A percentile compares a stretch with the other conserved stretches of the same genome.
These are phyloP conservation scores for Callithrix jacchus DNA, from an alignment of 2,113 vertebrate genomes.

Conservation along the genomic window DNA sequence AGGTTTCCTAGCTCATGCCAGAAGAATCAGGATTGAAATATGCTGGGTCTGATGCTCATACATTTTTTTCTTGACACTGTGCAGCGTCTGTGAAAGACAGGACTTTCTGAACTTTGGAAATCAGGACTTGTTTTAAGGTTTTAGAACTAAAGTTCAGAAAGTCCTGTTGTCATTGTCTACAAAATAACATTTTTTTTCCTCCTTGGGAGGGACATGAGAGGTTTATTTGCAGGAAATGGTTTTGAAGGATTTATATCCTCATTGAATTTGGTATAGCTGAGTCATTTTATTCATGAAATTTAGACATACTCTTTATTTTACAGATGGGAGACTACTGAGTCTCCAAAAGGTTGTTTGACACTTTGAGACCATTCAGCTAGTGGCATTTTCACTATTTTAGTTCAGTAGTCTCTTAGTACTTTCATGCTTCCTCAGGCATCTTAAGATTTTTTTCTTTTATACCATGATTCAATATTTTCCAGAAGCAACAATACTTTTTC, in stretches of 20 bases:
- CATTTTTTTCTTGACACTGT: not conserved
- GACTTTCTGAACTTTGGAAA: not conserved
- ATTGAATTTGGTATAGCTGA: not conserved
- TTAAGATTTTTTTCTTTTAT: not conserved
- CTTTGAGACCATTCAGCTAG: not conserved
- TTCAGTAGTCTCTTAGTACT: not conserved
- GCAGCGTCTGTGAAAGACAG: not conserved
- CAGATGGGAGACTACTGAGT: not conserved
- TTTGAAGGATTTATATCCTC: not conserved
- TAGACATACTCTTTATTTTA: not conserved
- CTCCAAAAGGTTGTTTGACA: not conserved
- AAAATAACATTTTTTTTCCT: not conserved
- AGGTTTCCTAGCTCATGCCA: not conserved
- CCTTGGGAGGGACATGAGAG: not conserved
- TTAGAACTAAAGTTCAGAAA: no score
- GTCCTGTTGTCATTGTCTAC: not conserved
- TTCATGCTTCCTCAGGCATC: not conserved
- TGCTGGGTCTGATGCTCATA: not conserved
- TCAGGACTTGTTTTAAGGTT: no score
- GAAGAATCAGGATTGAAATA: not conserved
- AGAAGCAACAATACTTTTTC: not conserved
- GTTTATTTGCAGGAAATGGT: not conserved
- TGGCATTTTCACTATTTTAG: not conserved
- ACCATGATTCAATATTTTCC: not conserved
- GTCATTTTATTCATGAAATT: not conserved